Percentiles rank a stretch among this genome's conserved stretches.
phyloP scores from a whole-genome alignment of 2,113 vertebrate genomes.

The Colius striatus region DNA sequence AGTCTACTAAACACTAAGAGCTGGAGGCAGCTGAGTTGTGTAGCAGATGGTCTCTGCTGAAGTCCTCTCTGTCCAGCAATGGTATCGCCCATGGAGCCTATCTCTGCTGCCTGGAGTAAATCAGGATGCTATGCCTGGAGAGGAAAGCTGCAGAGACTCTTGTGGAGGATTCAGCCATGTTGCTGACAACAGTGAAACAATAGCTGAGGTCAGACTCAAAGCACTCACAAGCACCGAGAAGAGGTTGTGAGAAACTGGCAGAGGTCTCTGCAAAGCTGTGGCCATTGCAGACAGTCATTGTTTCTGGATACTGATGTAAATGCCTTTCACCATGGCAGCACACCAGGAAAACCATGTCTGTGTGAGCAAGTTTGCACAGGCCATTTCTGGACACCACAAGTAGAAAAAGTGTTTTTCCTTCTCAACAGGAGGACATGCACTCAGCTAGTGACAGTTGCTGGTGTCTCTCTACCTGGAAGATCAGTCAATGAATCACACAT shows the following conservation, averaged over 20 bases:
- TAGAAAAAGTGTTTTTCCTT: background rate
- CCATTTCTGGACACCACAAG: background rate
- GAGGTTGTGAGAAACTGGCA: background rate
- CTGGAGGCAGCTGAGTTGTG: background rate
- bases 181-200: background rate
- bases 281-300: background rate
- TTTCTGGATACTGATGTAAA: background rate
- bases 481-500: fast-evolving
- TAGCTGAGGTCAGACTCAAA: background rate
- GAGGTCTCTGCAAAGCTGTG: background rate
- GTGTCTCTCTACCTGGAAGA: background rate
- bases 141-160: background rate
- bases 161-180: background rate
- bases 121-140: background rate
- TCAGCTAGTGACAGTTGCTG: background rate
- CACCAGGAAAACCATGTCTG: background rate
- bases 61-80: background rate
- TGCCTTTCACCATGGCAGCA: background rate
- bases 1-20: background rate
- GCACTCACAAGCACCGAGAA: fast-evolving
- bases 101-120: background rate
- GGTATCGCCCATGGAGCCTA: background rate
- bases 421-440: background rate
- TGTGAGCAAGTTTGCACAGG: background rate
- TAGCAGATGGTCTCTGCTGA: background rate